Conservation (phyloP, 2,888 invertebrate species). For the Ormyrus nitidulus region DNA sequence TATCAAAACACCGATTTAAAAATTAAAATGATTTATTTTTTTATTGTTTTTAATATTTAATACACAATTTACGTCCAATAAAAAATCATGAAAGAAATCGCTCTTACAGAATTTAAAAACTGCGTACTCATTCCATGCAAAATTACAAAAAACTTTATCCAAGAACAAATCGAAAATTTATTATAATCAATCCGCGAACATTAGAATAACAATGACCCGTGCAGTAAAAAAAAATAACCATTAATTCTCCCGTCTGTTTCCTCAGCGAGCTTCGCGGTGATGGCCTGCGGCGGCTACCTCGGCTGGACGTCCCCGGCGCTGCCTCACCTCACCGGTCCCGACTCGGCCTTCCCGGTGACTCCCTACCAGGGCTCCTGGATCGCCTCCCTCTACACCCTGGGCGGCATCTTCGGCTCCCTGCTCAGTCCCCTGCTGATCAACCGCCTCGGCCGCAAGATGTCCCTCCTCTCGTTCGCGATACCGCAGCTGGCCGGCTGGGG, state of each 20-base stretch:
- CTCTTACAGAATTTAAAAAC: too few relatives aligned
- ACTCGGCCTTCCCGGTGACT: slow-evolving; percentile 65
- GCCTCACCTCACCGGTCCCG: slow-evolving; percentile 63
- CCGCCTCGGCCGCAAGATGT: slow-evolving; percentile 67
- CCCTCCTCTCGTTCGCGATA: slow-evolving; percentile 65
- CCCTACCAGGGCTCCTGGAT: slow-evolving; percentile 68
- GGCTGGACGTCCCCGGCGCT: slow-evolving; percentile 71
- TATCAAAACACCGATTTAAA: too few relatives aligned
- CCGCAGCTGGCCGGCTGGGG: slow-evolving; percentile 68
- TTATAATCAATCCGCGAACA: too few relatives aligned
- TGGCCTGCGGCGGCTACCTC: slow-evolving; percentile 67
- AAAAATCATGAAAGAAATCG: too few relatives aligned
- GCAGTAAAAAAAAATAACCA: not conserved
- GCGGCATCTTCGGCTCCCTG: slow-evolving; percentile 65
- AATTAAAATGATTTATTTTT: too few relatives aligned
- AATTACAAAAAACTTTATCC: too few relatives aligned
- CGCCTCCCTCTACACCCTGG: slow-evolving; percentile 67
- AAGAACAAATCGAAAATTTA: too few relatives aligned
- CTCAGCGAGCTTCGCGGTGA: slow-evolving; percentile 66
- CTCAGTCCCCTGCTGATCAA: slow-evolving; percentile 65
- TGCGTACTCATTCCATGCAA: too few relatives aligned
- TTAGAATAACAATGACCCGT: not conserved
- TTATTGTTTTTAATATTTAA: too few relatives aligned
- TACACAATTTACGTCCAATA: too few relatives aligned
- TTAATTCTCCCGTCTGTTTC: not conserved